Conservation (phyloP, 2,113 vertebrate genomes). For the Vidua chalybeata region DNA sequence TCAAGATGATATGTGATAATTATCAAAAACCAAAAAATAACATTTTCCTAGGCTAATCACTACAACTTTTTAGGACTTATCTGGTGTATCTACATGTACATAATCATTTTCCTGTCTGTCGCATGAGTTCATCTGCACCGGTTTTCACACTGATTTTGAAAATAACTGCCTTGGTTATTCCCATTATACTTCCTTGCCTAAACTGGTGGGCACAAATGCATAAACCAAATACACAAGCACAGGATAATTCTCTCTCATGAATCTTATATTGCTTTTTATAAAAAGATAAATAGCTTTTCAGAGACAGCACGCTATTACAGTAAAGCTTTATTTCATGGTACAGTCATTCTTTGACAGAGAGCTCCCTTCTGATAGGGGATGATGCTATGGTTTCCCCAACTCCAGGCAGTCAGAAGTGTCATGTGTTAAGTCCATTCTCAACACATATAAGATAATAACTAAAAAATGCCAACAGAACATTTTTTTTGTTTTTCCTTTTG, state of each 20-base stretch:
- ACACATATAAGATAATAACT: neutral
- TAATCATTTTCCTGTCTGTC: neutral
- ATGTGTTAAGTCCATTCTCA: neutral
- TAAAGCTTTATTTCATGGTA: neutral
- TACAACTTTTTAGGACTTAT: neutral
- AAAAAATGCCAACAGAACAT: rapidly evolving
- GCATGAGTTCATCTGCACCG: neutral
- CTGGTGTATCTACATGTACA: neutral
- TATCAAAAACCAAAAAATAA: neutral
- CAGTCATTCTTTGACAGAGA: neutral
- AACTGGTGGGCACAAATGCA: neutral
- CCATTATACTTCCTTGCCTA: neutral
- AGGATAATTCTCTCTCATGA: neutral
- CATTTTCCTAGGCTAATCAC: neutral
- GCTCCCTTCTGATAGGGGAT: neutral
- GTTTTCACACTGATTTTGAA: conserved; percentile 3
- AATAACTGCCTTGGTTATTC: neutral
- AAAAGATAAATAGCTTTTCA: neutral
- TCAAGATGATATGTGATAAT: neutral
- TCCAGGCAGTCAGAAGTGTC: neutral
- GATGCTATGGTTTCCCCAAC: neutral
- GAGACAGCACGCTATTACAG: neutral
- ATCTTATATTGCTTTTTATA: neutral
- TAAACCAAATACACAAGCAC: neutral
- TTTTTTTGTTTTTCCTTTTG: neutral